Evolutionary conservation across 2,888 invertebrate genomes (phyloP).

Genomic region (Cybosia mesomella): DNA sequence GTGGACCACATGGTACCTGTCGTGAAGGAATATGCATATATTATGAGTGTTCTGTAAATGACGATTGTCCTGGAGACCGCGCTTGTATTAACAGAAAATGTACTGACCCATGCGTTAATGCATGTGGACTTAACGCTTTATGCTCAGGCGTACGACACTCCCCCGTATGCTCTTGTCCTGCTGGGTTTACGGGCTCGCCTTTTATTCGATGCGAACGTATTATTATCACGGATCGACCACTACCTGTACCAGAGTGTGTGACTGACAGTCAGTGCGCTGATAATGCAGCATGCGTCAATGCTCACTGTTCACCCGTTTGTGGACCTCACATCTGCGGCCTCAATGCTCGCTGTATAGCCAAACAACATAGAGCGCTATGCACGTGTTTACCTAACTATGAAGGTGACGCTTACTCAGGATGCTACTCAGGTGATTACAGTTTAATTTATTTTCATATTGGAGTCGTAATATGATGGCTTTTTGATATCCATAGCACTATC

Average conservation of each 20-base stretch:
- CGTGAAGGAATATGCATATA: conserved; percentile 90
- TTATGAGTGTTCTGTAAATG: conserved; percentile 95
- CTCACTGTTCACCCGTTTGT: conserved; percentile 92
- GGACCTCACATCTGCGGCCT: conserved; percentile 90
- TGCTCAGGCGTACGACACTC: conserved; percentile 91
- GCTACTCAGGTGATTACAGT: conserved; percentile 88
- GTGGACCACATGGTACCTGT: conserved; percentile 90
- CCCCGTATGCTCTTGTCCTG: conserved; percentile 93
- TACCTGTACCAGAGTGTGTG: conserved; percentile 91
- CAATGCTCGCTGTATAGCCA: conserved; percentile 93
- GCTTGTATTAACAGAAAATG: conserved; percentile 95
- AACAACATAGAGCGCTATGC: conserved; percentile 93
- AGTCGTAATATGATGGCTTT: not conserved
- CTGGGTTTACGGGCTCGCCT: conserved; percentile 92
- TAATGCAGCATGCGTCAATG: conserved; percentile 93
- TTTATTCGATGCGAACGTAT: conserved; percentile 90
- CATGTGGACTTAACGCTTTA: conserved; percentile 94
- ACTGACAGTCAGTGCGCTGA: conserved; percentile 93
- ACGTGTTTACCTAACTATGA: conserved; percentile 93
- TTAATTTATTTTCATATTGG: not conserved
- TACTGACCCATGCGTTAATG: conserved; percentile 92
- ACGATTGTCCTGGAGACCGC: conserved; percentile 93
- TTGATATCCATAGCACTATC: too few relatives aligned
- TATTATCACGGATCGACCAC: conserved; percentile 65
- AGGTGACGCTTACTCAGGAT: conserved; percentile 93